These are phyloP conservation scores for Callipepla squamata DNA, from an alignment of 2,113 vertebrate genomes.

Conservation along the genomic window DNA sequence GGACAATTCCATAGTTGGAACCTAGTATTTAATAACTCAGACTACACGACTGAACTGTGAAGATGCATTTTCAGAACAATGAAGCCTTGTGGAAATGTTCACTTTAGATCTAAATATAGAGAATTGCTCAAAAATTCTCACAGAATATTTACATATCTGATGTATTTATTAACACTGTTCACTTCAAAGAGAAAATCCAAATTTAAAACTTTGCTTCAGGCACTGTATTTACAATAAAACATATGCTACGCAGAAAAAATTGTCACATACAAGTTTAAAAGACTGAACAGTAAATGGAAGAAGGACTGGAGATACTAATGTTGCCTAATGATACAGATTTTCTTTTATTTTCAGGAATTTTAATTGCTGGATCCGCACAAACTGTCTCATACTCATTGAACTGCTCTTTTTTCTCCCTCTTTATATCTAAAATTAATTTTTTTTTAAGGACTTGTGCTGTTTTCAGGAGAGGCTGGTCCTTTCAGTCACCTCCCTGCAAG, in stretches of 20 bases:
- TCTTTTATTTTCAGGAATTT: conserved; percentile 53
- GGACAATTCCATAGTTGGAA: background rate
- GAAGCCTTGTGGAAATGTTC: background rate
- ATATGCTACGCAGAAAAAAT: background rate
- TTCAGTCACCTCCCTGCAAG: background rate
- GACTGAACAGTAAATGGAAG: conserved; percentile 29
- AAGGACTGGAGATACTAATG: conserved; percentile 15
- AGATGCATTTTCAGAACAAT: background rate
- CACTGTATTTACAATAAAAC: background rate
- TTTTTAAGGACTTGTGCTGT: background rate
- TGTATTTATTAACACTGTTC: background rate
- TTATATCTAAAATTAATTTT: background rate
- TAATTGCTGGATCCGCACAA: conserved; percentile 24
- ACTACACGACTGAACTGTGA: background rate
- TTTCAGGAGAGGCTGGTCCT: background rate
- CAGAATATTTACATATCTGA: background rate
- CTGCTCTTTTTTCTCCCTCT: background rate
- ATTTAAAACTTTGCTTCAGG: conserved; percentile 6
- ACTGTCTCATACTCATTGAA: background rate
- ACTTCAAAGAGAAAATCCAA: background rate
- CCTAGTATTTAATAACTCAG: rapidly evolving
- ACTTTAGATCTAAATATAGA: background rate
- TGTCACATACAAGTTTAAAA: conserved; percentile 19
- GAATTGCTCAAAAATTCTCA: background rate
- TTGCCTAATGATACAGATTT: conserved; percentile 6